Conservation (phyloP, 2,113 vertebrate species). For the Machaerirhynchus nigripectus region DNA sequence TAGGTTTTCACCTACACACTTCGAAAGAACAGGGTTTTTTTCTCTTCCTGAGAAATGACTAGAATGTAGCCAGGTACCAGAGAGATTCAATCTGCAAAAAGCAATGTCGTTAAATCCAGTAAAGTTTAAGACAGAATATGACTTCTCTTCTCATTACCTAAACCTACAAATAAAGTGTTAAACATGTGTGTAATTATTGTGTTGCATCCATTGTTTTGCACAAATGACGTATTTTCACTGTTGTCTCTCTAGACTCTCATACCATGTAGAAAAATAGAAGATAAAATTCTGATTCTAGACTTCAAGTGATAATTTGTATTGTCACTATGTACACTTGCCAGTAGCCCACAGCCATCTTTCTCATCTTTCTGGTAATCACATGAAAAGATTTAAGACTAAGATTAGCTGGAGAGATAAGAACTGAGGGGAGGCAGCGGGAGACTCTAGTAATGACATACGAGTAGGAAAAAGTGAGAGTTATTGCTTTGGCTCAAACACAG, state of each 20-base stretch:
- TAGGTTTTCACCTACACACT: not conserved
- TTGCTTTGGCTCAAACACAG: not conserved
- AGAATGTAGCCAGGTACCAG: not conserved
- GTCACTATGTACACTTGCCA: not conserved
- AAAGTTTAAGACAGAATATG: not conserved
- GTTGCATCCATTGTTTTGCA: not conserved
- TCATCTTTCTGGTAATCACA: conserved; percentile 41
- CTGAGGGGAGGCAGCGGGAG: conserved; percentile 35
- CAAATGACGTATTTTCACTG: not conserved
- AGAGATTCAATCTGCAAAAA: not conserved
- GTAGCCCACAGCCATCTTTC: conserved; percentile 19
- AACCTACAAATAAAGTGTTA: not conserved
- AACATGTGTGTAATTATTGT: not conserved
- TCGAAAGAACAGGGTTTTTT: not conserved
- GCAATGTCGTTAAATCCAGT: not conserved
- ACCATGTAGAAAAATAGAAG: not conserved
- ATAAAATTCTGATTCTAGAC: not conserved
- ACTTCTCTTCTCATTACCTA: not conserved
- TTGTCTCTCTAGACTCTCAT: not conserved
- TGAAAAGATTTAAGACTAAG: conserved; percentile 29
- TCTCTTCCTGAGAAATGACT: not conserved
- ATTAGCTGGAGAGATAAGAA: conserved; percentile 24
- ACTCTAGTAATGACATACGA: not conserved
- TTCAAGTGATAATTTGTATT: not conserved
- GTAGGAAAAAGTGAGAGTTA: conserved; percentile 10